phyloP scores from a whole-genome alignment of 2,888 invertebrate genomes.

The Caenorhabditis sp. region DNA sequence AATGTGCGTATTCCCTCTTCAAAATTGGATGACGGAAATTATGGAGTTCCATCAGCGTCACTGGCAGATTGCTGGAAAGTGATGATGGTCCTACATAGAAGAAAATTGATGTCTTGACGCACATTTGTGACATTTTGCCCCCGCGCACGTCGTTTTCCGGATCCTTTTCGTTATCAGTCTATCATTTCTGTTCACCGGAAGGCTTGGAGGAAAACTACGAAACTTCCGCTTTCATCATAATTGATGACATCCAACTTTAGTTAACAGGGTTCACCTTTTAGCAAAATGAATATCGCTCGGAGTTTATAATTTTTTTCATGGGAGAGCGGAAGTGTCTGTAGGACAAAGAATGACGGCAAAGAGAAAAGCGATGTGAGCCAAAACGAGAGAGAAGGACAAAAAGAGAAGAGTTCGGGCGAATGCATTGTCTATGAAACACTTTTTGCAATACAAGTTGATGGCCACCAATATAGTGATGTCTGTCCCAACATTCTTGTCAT shows the following conservation, averaged over 20 bases:
- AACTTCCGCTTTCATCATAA: conserved; percentile 42
- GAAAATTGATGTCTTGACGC: no score
- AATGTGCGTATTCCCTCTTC: neutral
- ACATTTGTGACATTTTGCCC: neutral
- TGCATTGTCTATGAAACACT: conserved; percentile 47
- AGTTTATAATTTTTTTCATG: conserved; percentile 1
- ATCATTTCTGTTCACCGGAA: conserved; percentile 36
- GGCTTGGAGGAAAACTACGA: conserved; percentile 2
- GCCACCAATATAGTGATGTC: conserved; percentile 26
- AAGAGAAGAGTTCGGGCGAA: conserved; percentile 6
- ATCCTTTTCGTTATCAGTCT: conserved; percentile 11
- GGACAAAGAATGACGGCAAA: neutral
- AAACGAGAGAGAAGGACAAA: neutral
- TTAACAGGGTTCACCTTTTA: conserved; percentile 9
- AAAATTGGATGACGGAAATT: neutral
- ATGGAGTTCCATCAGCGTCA: neutral
- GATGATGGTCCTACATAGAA: no score
- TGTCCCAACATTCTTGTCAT: no score
- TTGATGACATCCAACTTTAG: conserved; percentile 11
- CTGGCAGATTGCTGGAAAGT: no score
- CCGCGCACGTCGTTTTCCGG: neutral
- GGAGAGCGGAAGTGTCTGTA: neutral
- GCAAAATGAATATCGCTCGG: no score
- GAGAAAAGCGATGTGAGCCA: neutral
- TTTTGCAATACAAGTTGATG: conserved; percentile 34